phyloP scores from a whole-genome alignment of 2,797 vertebrate genomes.

The Cyprinodon diabolis region DNA sequence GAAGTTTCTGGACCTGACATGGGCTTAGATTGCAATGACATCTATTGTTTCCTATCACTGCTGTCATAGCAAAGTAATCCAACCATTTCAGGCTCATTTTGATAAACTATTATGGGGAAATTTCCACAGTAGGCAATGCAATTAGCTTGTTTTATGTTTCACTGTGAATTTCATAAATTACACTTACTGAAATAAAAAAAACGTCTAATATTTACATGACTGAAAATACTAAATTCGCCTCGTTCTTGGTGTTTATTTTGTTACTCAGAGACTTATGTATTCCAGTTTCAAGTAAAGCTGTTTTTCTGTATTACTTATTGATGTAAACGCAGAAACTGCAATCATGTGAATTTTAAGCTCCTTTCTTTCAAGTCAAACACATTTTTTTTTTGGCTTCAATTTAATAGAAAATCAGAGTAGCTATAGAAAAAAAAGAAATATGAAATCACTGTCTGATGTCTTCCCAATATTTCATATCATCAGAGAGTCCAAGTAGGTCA shows the following conservation, averaged over 20 bases:
- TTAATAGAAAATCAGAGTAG: neutral
- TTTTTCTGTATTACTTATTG: neutral
- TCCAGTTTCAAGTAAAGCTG: neutral
- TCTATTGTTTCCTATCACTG: conserved; percentile 17
- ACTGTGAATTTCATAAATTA: neutral
- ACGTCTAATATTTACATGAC: neutral
- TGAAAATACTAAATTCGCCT: neutral
- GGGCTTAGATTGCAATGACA: conserved; percentile 25
- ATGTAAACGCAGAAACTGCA: neutral
- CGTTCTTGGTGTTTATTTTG: neutral
- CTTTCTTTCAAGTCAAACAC: too few species aligned
- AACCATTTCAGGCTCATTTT: conserved; percentile 15
- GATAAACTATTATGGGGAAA: conserved; percentile 7
- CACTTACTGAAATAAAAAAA: neutral
- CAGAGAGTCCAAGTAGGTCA: neutral
- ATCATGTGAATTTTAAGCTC: neutral
- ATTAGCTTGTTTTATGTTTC: neutral
- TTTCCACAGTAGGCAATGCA: neutral
- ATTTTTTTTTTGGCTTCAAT: too few species aligned
- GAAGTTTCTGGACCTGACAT: conserved; percentile 29
- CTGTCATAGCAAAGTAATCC: conserved; percentile 4
- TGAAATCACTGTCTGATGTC: too few species aligned
- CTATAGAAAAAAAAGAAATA: too few species aligned
- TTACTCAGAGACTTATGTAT: neutral
- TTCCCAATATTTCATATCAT: neutral